phyloP scores from a whole-genome alignment of 2,888 invertebrate species.

The Acanthosoma haemorrhoidale region DNA sequence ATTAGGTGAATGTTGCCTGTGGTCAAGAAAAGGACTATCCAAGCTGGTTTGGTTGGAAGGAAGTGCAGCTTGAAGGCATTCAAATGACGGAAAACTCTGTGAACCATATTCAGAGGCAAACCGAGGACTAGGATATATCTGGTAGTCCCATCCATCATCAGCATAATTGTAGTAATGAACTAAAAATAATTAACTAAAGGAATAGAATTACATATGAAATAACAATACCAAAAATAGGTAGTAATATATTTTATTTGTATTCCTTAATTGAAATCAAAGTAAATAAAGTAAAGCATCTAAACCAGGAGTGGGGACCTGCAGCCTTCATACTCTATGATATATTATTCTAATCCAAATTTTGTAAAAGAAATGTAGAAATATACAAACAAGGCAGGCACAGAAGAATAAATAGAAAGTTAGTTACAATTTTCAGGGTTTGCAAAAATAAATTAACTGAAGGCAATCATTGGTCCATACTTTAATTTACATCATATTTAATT shows the following conservation, averaged over 20 bases:
- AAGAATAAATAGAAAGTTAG: no score
- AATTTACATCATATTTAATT: no score
- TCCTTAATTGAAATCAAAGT: neutral
- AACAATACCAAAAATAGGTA: neutral
- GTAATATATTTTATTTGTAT: no score
- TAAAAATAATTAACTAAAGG: conserved; percentile 47
- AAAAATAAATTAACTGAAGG: no score
- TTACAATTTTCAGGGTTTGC: no score
- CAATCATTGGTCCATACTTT: no score
- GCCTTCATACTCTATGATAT: no score
- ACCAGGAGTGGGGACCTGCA: no score
- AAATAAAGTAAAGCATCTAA: neutral
- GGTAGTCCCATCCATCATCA: conserved; percentile 72
- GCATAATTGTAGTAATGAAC: conserved; percentile 87
- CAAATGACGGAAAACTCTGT: conserved; percentile 76
- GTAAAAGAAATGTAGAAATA: no score
- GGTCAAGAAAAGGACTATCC: conserved; percentile 58
- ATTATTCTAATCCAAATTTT: no score
- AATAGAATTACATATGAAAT: neutral
- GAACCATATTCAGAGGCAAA: conserved; percentile 96
- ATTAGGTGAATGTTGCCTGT: conserved; percentile 80
- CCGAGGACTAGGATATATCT: conserved; percentile 70
- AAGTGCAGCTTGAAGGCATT: conserved; percentile 60
- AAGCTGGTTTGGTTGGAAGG: conserved; percentile 49
- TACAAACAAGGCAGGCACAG: no score